A percentile compares a stretch with the other conserved stretches of the same genome.
phyloP scores from a whole-genome alignment of 2,888 invertebrate genomes.

The Biston betularia region DNA sequence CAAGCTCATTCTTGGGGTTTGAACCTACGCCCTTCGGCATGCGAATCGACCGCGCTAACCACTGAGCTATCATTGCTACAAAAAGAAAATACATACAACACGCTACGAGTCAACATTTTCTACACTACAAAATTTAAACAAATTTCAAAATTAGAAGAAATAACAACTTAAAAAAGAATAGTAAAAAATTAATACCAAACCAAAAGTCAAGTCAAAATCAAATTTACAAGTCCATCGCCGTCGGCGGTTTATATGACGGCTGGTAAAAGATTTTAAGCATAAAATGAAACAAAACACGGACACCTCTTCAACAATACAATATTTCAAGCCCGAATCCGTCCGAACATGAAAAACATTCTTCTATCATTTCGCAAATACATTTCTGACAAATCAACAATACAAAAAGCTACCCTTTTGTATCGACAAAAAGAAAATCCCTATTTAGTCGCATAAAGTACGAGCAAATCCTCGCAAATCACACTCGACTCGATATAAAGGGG shows the following conservation, averaged over 20 bases:
- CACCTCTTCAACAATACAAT: conserved; percentile 4
- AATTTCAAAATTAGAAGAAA: too few species aligned
- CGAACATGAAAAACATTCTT: conserved; percentile 26
- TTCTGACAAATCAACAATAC: conserved; percentile 38
- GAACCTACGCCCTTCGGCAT: too few species aligned
- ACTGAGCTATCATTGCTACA: too few species aligned
- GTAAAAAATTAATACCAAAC: too few species aligned
- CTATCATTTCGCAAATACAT: conserved; percentile 32
- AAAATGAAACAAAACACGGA: conserved; percentile 1
- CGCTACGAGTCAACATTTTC: too few species aligned
- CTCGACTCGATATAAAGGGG: conserved; percentile 34
- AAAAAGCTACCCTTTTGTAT: conserved; percentile 38
- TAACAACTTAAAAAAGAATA: too few species aligned
- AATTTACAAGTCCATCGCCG: too few species aligned
- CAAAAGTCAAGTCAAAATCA: too few species aligned
- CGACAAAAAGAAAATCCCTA: conserved; percentile 37
- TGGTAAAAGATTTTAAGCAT: neutral
- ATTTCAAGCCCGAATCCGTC: conserved; percentile 7
- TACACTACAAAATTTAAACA: too few species aligned
- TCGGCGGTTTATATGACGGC: neutral
- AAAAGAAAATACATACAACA: too few species aligned
- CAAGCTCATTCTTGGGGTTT: too few species aligned
- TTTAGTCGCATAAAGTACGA: conserved; percentile 40
- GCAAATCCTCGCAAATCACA: conserved; percentile 39
- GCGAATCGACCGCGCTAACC: too few species aligned